Evolutionary conservation across 1,140 invertebrate species (phyloP), one percentile per base, ranked within the genome.

Genomic region (Vollenhovia emeryi): DNA sequence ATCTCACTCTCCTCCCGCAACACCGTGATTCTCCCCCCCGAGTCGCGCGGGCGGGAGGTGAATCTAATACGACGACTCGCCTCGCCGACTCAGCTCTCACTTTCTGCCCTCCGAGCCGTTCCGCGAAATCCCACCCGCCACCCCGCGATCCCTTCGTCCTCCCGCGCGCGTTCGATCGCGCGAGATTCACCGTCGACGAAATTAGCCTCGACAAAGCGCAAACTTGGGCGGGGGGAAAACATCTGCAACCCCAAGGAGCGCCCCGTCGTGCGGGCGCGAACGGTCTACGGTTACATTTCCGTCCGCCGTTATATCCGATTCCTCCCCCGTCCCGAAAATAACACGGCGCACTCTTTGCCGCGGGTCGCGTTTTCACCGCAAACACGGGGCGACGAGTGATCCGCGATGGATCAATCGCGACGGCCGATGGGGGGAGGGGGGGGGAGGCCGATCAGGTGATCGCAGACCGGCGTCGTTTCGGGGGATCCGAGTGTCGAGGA

Each of bases 91-190:
- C 15, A 60, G 62, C 68, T 55, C 69, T 73, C 45, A 71, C 45
- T 36, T 71, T 66, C 60, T 66, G 62, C 36, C 62, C 62, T 66
- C 62, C n/a, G n/a, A n/a, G n/a, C n/a, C 11, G 62, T 66, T 66
- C 62, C 21, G 36, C 62, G 62, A 66, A 66, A 45, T 66, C 36
- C 2, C 8, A 0, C 30, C 33, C 24, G 1, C 36, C 24, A 11
- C 45, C 21, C 48, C 3, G 8, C 21, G 27, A 60, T 64, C 52
- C 48, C 45, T 71, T 66, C n/a, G 45, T 48, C 36, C 33, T 36
- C 55, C 60, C 68, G 64, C 86, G 64, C 86, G 71, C 80, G 71
- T 76, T 76, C 80, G 82, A 76, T 84, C 71, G 62, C 76, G 86
- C n/a, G 45, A 84, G 68, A 84, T 50, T 84, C 71, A 40, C 59